Evolutionary conservation across 2,888 invertebrate species (phyloP), one percentile per base, ranked within the genome.

Genomic region (Monochamus alternatus): DNA sequence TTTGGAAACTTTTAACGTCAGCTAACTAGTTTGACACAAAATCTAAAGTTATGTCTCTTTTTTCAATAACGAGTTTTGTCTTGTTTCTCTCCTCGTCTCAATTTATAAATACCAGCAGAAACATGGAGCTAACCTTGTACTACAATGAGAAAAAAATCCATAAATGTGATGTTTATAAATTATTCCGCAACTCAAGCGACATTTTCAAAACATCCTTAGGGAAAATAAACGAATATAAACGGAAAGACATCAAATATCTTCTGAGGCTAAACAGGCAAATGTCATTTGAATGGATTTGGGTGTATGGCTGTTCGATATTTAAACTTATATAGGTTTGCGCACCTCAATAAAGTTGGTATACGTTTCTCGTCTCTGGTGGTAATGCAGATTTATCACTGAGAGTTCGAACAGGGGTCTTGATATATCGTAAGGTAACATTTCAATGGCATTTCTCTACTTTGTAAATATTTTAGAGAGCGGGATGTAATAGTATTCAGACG

Each of bases 371-470:
- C 69, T 60, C 51, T 5, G 30, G 30, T 32, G 69, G 69, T 59
- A 59, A 69, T 69, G 69, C 32, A 69, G 69, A 69, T 69, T 69
- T 69, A 69, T 69, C 69, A 59, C 69, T 43, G 10, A 7, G 69
- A 32, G 52, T 66, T 65, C 30, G 47, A 38, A 32, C 32, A n/a
- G 31, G 31, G 31, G 55, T 12, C 44, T 69, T 69, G 69, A 69
- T 69, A n/a, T 59, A 69, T 69, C 51, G 69, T 14, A 59, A 69
- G 59, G 59, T 69, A 38, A 60, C 47, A 58, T 69, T 59, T 59
- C 60, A 30, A 31, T 68, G 58, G 68, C 58, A 30, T 65, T 65
- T 65, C n/a, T 51, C 38, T 43, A 31, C 31, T 31, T 47, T 52
- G 55, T 66, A 52, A 66, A 52, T 66, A 66, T 66, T 66, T 66